phyloP scores from a whole-genome alignment of 2,797 vertebrate species.

The Myotis planiceps region DNA sequence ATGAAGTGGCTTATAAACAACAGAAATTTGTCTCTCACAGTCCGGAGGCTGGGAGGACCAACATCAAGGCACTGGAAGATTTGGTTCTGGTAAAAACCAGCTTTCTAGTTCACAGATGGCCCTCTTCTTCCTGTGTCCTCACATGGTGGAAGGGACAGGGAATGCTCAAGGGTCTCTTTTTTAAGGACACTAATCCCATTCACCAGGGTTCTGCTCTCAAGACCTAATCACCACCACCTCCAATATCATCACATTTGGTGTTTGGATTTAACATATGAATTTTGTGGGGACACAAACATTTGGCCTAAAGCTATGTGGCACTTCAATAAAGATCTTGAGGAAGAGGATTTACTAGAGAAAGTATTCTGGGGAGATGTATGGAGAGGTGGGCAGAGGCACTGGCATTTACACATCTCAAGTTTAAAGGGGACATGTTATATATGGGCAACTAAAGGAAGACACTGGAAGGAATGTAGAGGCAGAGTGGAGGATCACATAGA shows the following conservation, averaged over 20 bases:
- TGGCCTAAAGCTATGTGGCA: background rate
- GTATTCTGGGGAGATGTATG: background rate
- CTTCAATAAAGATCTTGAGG: background rate
- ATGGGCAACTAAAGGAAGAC: background rate
- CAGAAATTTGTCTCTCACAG: background rate
- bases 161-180: background rate
- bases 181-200: background rate
- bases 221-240: background rate
- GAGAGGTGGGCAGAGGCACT: background rate
- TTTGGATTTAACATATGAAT: background rate
- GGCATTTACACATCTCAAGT: rapidly evolving
- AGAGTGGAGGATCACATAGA: background rate
- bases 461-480: background rate
- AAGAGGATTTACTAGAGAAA: background rate
- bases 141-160: background rate
- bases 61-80: background rate
- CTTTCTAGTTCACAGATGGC: background rate
- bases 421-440: background rate
- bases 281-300: background rate
- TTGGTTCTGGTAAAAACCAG: background rate
- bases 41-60: background rate
- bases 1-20: background rate
- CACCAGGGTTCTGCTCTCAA: background rate
- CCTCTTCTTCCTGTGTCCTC: background rate
- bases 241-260: background rate